Base-by-base conservation (phyloP, 2,888 invertebrate species). In the Andricus quercusramuli region DNA sequence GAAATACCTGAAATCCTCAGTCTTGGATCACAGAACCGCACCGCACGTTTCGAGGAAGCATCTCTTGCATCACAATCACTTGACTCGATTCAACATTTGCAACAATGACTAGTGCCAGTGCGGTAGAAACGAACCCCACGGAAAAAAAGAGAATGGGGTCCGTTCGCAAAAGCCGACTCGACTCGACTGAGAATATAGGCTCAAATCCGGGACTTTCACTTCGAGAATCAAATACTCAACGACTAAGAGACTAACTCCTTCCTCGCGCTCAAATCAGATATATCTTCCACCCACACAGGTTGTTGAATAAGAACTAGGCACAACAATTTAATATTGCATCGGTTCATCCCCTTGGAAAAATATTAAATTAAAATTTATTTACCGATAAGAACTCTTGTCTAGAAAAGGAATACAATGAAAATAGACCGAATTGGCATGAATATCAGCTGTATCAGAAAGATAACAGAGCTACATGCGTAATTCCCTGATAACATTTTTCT, bases 161-260 rank as follows among this genome's bases (percentile, higher is more conserved):
- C 62, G 62, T 62, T 62, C 29, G 15, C 25, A 25, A 62, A 25
- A 62, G 62, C 62, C 15, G 62, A 62, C 62, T 25, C 22, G 62
- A 25, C 62, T 25, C 62, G 62, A 62, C 62, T 62, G 62, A 62
- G 62, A 25, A 62, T 62, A 25, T 22, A 62, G 62, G 25, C 25
- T 29, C 62, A 62, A 62, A 62, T 29, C 79, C 79, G 81, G 78
- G 82, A 83, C 85, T 85, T 86, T 85, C 85, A 85, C 85, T 85
- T 79, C 25, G 25, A 62, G 62, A 29, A 62, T 62, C 62, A 62
- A 62, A 13, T 25, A 17, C 25, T 25, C 25, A 29, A 62, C 62
- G 62, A 62, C 62, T 56, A 37, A 22, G 25, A 22, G 62, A 25
- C 62, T 56, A 37, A 32, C 79, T 68, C 79, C 74, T 79, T 79